Percentiles rank a stretch among this genome's conserved stretches.
Evolutionary conservation across 2,113 vertebrate genomes (phyloP).

Genomic region (Lasiurus cinereus): DNA sequence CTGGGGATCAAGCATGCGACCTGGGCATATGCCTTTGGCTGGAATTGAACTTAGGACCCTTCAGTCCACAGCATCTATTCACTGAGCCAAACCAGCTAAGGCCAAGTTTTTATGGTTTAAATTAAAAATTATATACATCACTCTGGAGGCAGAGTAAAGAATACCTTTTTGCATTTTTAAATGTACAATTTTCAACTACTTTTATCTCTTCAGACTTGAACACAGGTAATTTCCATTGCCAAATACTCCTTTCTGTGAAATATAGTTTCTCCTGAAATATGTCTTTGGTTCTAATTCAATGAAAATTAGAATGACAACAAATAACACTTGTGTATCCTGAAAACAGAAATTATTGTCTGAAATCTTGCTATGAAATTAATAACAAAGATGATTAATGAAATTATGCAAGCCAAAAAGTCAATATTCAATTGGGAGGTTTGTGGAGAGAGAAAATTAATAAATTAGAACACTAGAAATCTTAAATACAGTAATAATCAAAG

Average conservation of each 20-base stretch:
- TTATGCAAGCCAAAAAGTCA: not conserved
- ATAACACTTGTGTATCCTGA: not conserved
- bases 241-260: not conserved
- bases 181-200: not conserved
- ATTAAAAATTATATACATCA: not conserved
- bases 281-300: not conserved
- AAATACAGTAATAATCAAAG: not conserved
- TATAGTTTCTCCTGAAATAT: not conserved
- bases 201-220: conserved; percentile 43
- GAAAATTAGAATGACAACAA: not conserved
- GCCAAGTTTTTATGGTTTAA: not conserved
- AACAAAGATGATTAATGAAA: not conserved
- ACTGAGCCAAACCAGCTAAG: no score
- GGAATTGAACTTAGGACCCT: no score
- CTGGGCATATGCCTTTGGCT: no score
- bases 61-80: no score
- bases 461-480: not conserved
- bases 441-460: not conserved
- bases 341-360: not conserved
- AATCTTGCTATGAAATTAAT: not conserved
- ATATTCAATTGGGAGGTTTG: not conserved
- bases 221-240: not conserved
- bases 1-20: no score
- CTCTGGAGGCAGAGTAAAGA: not conserved
- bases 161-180: not conserved